phyloP scores from a whole-genome alignment of 2,888 invertebrate genomes.

The Hemithea aestivaria region DNA sequence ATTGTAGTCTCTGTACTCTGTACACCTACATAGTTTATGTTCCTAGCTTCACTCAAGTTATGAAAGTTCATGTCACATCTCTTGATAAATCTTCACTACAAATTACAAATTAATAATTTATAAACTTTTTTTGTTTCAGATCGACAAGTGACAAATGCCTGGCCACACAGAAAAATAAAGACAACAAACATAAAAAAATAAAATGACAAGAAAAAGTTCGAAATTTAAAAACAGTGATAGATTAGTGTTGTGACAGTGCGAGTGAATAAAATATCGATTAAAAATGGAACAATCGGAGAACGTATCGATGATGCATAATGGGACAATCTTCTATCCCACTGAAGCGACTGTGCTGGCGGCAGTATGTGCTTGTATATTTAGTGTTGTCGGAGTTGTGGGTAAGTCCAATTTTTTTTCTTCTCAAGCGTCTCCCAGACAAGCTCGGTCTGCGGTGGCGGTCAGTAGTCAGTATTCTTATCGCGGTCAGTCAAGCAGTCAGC shows the following conservation, averaged over 20 bases:
- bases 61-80: too few relatives aligned
- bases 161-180: conserved; percentile 7
- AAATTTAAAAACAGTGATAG: conserved; percentile 27
- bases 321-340: conserved; percentile 80
- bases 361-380: conserved; percentile 87
- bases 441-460: too few relatives aligned
- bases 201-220: conserved; percentile 20
- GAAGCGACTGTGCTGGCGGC: conserved; percentile 88
- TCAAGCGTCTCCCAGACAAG: too few relatives aligned
- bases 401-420: too few relatives aligned
- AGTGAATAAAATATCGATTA: conserved; percentile 29
- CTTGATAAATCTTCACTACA: too few relatives aligned
- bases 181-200: conserved; percentile 10
- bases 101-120: too few relatives aligned
- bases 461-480: too few relatives aligned
- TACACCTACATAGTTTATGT: too few relatives aligned
- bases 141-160: conserved; percentile 13
- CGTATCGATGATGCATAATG: conserved; percentile 42
- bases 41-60: too few relatives aligned
- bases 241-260: conserved; percentile 45
- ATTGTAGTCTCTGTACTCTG: too few relatives aligned
- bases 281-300: conserved; percentile 31
- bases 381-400: conserved; percentile 89
- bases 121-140: conserved; percentile 52
- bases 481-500: too few relatives aligned